phyloP scores from a whole-genome alignment of 2,888 invertebrate species.

The Villa cingulata region DNA sequence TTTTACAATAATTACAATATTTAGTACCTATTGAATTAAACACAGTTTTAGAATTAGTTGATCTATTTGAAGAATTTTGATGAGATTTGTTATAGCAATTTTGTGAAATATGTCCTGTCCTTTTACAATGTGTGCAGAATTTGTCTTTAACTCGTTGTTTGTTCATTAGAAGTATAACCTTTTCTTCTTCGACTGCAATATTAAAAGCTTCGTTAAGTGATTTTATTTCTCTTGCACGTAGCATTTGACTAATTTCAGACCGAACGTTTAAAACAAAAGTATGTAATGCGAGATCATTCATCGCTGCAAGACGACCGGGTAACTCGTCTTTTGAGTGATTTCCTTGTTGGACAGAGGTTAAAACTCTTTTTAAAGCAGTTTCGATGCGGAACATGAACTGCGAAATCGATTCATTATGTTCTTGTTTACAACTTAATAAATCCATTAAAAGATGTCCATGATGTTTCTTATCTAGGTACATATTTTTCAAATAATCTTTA shows the following conservation, averaged over 20 bases:
- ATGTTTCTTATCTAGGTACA: conserved; percentile 6
- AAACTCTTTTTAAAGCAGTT: conserved; percentile 1
- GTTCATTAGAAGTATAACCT: too few relatives aligned
- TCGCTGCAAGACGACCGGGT: not conserved
- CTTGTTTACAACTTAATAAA: conserved; percentile 4
- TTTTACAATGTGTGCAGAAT: not conserved
- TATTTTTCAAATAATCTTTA: conserved; percentile 4
- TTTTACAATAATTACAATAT: not conserved
- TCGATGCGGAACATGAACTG: conserved; percentile 5
- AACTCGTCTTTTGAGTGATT: not conserved
- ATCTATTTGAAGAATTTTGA: too few relatives aligned
- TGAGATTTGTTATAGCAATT: too few relatives aligned
- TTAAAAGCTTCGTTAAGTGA: not conserved
- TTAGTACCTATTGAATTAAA: not conserved
- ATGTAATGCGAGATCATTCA: not conserved
- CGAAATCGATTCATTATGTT: conserved; percentile 1
- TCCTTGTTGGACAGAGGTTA: not conserved
- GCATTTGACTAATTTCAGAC: not conserved
- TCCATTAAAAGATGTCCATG: conserved; percentile 5
- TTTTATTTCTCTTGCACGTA: not conserved
- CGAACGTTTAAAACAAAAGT: not conserved
- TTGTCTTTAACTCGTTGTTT: not conserved
- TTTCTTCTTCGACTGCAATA: not conserved
- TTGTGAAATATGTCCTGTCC: not conserved
- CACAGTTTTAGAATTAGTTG: not conserved